Percentiles rank a stretch among this genome's conserved stretches.
Conservation (phyloP, 2,888 invertebrate species). For the Deroplatys truncata region DNA sequence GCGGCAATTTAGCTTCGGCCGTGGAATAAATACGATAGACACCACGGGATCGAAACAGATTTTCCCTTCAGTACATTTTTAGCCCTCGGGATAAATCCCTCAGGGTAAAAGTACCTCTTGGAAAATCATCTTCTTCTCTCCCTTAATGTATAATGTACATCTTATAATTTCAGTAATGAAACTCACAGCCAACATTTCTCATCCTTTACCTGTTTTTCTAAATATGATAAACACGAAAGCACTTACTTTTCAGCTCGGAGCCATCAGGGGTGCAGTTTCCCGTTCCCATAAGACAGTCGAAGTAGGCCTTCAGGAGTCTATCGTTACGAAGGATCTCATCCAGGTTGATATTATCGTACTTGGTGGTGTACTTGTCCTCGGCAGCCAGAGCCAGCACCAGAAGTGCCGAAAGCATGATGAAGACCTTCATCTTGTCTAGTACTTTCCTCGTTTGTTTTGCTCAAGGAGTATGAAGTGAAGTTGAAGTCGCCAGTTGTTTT, state of each 20-base stretch:
- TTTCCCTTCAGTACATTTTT: too few relatives aligned
- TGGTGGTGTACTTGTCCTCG: slow-evolving; percentile 47
- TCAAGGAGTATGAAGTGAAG: background rate
- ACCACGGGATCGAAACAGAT: too few relatives aligned
- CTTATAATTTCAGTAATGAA: too few relatives aligned
- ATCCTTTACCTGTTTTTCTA: too few relatives aligned
- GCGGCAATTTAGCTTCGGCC: too few relatives aligned
- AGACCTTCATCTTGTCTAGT: slow-evolving; percentile 23
- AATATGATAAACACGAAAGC: background rate
- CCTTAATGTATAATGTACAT: too few relatives aligned
- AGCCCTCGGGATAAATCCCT: too few relatives aligned
- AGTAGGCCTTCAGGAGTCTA: slow-evolving; percentile 64
- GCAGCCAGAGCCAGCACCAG: slow-evolving; percentile 11
- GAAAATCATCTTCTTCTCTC: too few relatives aligned
- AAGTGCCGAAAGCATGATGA: background rate
- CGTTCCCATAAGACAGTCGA: slow-evolving; percentile 63
- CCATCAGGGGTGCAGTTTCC: slow-evolving; percentile 49
- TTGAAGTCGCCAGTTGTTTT: background rate
- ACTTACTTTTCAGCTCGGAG: slow-evolving; percentile 68
- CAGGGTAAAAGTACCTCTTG: too few relatives aligned
- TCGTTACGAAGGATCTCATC: slow-evolving; percentile 64
- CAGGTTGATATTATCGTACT: slow-evolving; percentile 67
- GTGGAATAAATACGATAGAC: too few relatives aligned
- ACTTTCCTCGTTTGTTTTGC: background rate
- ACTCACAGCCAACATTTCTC: too few relatives aligned